A percentile compares a stretch with the other conserved stretches of the same genome.
Conservation (phyloP, 1,140 invertebrate genomes). For the Drosophila novamexicana region DNA sequence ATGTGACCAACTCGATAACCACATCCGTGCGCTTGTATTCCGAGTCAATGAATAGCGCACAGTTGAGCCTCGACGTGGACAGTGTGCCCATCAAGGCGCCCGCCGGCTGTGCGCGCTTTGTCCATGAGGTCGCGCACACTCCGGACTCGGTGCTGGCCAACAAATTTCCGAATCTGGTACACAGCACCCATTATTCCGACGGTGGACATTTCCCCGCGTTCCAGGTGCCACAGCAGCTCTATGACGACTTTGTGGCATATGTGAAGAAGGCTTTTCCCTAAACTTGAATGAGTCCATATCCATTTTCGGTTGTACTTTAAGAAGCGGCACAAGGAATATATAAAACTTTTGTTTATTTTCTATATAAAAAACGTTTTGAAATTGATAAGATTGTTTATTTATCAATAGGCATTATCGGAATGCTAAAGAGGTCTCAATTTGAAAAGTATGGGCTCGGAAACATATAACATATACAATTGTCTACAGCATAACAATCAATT, state of each 20-base stretch:
- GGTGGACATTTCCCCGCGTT: constrained; percentile 95
- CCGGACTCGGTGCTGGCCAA: constrained; percentile 87
- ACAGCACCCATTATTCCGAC: constrained; percentile 86
- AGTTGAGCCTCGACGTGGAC: constrained; percentile 84
- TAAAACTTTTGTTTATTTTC: constrained; percentile 33
- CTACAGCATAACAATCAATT: constrained; percentile 28
- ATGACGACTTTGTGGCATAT: constrained; percentile 87
- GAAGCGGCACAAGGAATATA: constrained; percentile 20
- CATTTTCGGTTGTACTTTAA: constrained; percentile 20
- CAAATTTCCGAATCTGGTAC: constrained; percentile 88
- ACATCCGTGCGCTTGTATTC: constrained; percentile 91
- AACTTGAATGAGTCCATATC: neutral
- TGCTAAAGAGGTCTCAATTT: neutral
- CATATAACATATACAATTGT: constrained; percentile 13
- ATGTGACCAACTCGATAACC: constrained; percentile 90
- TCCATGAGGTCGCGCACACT: constrained; percentile 87
- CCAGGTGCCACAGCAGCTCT: constrained; percentile 89
- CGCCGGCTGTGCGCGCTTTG: constrained; percentile 88
- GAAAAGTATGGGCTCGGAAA: neutral
- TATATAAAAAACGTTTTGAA: constrained; percentile 1
- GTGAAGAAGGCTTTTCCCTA: constrained; percentile 60
- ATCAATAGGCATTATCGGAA: neutral
- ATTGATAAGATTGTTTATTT: constrained; percentile 7
- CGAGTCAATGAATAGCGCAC: constrained; percentile 86
- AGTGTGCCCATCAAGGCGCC: constrained; percentile 87